Evolutionary conservation across 1,140 invertebrate species (phyloP), one percentile per base, ranked within the genome.

Genomic region (Samia ricini): DNA sequence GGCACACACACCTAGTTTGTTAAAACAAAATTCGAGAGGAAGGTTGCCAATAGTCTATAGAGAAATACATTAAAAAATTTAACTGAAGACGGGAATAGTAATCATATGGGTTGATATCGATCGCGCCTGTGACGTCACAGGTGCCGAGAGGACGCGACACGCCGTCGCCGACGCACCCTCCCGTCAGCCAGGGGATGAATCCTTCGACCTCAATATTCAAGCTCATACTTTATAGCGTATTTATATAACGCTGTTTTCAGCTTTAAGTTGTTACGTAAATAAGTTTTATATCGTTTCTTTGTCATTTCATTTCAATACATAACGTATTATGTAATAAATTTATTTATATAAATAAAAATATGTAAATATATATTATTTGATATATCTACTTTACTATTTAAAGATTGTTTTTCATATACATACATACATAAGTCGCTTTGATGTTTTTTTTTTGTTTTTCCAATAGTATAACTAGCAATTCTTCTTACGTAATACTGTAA

Each of bases 111-210:
- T 63, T 60, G 62, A 64, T 69, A 75, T 77, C 69, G 74, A 88
- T 81, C 61, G 65, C 57, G 69, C 56, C 61, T 29, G 64, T 77
- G 76, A 81, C 68, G 79, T 81, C 69, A 76, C 63, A 60, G 76
- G 82, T 83, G 83, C 73, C 85, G 48, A n/a, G 5, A 4, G 5
- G 85, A 20, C 85, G 79, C 82, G 85, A 60, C 85, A 59, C 6
- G 20, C 6, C 66, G 85, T 77, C 83, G 83, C 81, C 83, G 75
- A 79, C 79, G 81, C 84, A 86, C 77, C 76, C 82, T 84, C 76
- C 76, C 73, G 42, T 52, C 54, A 63, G 42, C 29, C 61, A 59
- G 72, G 73, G 78, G 81, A 77, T 81, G 80, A 76, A 75, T 70
- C 68, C 63, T 68, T 55, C 73, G 79, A 79, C 81, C 82, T 64